Evolutionary conservation across 1,140 invertebrate genomes (phyloP).

Genomic region (Nasonia giraulti): DNA sequence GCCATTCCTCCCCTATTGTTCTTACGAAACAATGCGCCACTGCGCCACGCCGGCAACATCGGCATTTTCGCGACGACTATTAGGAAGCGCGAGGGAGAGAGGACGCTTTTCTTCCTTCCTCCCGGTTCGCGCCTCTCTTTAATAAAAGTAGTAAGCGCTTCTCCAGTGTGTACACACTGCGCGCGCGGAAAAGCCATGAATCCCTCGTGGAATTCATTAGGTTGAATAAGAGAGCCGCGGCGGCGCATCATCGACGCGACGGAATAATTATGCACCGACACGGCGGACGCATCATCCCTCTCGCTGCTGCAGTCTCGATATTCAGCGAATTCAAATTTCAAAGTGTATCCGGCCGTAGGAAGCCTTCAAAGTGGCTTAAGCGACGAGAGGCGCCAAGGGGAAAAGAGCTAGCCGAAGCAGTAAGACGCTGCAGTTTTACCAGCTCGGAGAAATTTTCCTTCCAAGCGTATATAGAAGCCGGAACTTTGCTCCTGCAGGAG

Average conservation of each 20-base stretch:
- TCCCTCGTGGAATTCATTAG: constrained; percentile 44
- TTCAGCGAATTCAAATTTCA: constrained; percentile 50
- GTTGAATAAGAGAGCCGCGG: neutral
- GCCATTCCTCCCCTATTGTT: constrained; percentile 36
- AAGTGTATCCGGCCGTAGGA: constrained; percentile 5
- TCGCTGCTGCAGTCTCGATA: constrained; percentile 20
- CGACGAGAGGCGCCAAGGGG: constrained; percentile 9
- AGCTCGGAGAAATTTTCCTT: constrained; percentile 11
- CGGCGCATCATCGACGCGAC: neutral
- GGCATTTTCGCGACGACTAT: constrained; percentile 21
- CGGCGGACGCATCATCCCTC: constrained; percentile 30
- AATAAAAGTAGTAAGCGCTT: constrained; percentile 39
- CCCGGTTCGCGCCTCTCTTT: constrained; percentile 18
- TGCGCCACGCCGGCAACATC: neutral
- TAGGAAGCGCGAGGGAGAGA: no score
- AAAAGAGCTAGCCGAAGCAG: neutral
- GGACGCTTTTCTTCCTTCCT: neutral
- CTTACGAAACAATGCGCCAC: constrained; percentile 30
- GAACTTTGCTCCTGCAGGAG: constrained; percentile 13
- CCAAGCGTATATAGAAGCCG: neutral
- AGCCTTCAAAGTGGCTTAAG: constrained; percentile 41
- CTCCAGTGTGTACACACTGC: neutral
- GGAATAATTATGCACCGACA: constrained; percentile 49
- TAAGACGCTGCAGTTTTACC: neutral
- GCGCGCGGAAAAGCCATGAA: constrained; percentile 25